Percentiles rank a stretch among this genome's conserved stretches.
These are phyloP conservation scores for Hirundichthys speculiger DNA, from an alignment of 2,113 vertebrate species.

Conservation along the genomic window DNA sequence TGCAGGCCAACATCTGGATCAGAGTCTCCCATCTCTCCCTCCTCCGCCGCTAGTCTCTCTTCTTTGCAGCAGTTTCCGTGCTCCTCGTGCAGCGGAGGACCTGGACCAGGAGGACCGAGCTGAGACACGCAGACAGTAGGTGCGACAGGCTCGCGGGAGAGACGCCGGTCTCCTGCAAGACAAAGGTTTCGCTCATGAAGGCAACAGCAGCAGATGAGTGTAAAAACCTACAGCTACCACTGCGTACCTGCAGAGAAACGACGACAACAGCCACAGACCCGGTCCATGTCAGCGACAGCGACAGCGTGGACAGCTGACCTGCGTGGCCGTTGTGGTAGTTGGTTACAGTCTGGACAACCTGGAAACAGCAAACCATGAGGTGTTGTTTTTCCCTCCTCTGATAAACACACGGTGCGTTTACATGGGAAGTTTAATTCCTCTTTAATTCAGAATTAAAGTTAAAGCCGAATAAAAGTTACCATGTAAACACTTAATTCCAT, in stretches of 20 bases:
- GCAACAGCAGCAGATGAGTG: neutral
- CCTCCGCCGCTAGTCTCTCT: slow-evolving; percentile 41
- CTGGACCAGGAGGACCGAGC: slow-evolving; percentile 81
- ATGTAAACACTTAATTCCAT: no score
- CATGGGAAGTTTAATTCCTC: no score
- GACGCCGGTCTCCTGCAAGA: slow-evolving; percentile 79
- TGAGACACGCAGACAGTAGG: slow-evolving; percentile 77
- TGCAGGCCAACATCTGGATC: no score
- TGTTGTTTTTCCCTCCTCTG: no score
- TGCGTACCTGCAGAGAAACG: slow-evolving; percentile 82
- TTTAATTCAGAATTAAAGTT: no score
- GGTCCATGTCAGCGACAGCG: slow-evolving; percentile 76
- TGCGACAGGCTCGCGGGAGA: slow-evolving; percentile 73
- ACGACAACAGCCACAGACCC: slow-evolving; percentile 81
- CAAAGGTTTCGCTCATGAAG: neutral
- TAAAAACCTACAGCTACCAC: neutral
- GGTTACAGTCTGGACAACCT: slow-evolving; percentile 82
- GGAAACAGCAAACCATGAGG: slow-evolving; percentile 27
- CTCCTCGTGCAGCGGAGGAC: slow-evolving; percentile 79
- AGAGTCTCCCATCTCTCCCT: no score
- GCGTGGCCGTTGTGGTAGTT: slow-evolving; percentile 83
- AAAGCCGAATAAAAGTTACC: no score
- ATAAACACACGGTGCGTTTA: no score
- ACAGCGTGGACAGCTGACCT: slow-evolving; percentile 84
- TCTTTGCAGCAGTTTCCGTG: slow-evolving; percentile 29